Evolutionary conservation across 2,113 vertebrate species (phyloP).

Genomic region (Hyperopisus bebe): DNA sequence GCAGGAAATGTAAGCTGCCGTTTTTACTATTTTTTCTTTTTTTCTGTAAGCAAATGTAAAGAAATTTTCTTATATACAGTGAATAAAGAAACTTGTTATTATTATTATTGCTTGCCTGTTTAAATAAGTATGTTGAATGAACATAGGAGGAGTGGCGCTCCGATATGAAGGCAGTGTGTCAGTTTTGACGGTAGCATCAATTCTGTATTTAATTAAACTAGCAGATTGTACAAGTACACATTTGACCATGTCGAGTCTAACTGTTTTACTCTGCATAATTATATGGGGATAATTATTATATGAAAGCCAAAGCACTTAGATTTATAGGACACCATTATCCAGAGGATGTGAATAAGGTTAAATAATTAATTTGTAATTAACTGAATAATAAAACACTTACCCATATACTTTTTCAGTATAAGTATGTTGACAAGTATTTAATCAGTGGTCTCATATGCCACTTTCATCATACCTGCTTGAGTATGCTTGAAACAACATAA

Average conservation of each 20-base stretch:
- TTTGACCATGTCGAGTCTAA: not conserved
- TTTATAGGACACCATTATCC: not conserved
- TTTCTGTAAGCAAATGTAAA: not conserved
- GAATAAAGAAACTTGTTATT: not conserved
- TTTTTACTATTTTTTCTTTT: not conserved
- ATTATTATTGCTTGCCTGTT: not conserved
- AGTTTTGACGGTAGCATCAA: not conserved
- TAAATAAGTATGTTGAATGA: not conserved
- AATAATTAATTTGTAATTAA: slow-evolving; percentile 1
- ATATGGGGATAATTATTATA: not conserved
- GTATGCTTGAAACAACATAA: not conserved
- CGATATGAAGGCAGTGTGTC: not conserved
- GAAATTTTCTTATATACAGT: not conserved
- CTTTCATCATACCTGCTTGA: not conserved
- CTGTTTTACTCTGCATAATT: not conserved
- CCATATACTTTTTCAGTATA: not conserved
- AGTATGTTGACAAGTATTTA: not conserved
- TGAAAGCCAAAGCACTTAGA: not conserved
- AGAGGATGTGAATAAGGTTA: not conserved
- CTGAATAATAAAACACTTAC: not conserved
- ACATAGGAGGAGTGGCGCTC: not conserved
- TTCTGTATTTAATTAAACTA: not conserved
- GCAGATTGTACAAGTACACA: not conserved
- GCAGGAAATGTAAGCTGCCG: not conserved
- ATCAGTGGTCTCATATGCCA: not conserved